Percentiles rank a stretch among this genome's conserved stretches.
Conservation (phyloP, 2,797 vertebrate genomes). For the Semaprochilodus insignis region DNA sequence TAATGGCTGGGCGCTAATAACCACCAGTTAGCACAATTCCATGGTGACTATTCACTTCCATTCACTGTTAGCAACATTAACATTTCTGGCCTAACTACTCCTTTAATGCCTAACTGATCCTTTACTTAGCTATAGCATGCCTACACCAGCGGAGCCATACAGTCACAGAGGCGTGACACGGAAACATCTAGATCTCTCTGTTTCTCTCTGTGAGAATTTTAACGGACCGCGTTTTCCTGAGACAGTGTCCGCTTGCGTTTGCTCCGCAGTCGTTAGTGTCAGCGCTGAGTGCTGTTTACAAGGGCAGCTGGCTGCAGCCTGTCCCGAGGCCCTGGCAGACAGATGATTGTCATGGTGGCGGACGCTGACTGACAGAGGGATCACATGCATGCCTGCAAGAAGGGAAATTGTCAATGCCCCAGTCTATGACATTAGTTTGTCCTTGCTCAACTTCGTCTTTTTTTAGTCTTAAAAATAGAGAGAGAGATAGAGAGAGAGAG, state of each 20-base stretch:
- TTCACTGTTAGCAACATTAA: neutral
- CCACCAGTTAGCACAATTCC: neutral
- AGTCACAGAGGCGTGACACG: neutral
- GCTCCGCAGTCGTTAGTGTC: constrained; percentile 73
- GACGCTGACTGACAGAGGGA: constrained; percentile 85
- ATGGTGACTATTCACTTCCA: neutral
- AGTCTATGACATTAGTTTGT: constrained; percentile 86
- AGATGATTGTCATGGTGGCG: constrained; percentile 83
- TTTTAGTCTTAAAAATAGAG: constrained; percentile 69
- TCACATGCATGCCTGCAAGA: constrained; percentile 81
- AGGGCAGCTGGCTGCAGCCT: constrained; percentile 81
- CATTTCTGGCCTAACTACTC: neutral
- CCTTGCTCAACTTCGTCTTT: constrained; percentile 81
- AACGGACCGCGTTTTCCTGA: neutral
- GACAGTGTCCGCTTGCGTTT: constrained; percentile 58
- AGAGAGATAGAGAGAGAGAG: constrained; percentile 20
- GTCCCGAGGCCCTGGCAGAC: constrained; percentile 75
- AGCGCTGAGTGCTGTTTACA: constrained; percentile 78
- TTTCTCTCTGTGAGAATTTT: neutral
- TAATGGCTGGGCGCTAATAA: neutral
- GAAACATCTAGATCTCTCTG: neutral
- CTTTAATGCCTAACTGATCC: neutral
- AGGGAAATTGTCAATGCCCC: constrained; percentile 78
- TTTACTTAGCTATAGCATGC: neutral
- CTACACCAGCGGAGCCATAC: neutral